Percentiles rank a stretch among this genome's conserved stretches.
Conservation (phyloP, 2,113 vertebrate genomes). For the Saimiri boliviensis region DNA sequence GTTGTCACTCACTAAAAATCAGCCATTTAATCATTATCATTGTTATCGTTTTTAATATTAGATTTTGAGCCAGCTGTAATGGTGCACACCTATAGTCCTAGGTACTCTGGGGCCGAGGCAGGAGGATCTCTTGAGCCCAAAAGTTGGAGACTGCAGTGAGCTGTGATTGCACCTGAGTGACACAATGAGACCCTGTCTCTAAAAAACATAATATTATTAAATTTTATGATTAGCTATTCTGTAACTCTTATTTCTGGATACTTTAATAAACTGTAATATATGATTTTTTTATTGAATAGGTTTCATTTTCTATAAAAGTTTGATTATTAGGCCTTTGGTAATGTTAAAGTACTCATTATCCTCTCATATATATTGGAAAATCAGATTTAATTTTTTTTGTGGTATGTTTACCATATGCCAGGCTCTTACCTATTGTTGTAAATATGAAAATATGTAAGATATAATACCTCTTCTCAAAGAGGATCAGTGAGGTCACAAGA, state of each 20-base stretch:
- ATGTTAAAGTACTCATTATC: constrained; percentile 16
- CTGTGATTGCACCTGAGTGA: neutral
- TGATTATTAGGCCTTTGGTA: neutral
- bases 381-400: neutral
- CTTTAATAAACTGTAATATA: neutral
- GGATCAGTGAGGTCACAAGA: neutral
- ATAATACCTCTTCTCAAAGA: neutral
- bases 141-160: neutral
- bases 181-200: neutral
- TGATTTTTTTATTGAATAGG: neutral
- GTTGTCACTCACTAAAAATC: constrained; percentile 6
- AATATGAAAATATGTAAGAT: neutral
- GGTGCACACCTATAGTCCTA: neutral
- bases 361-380: constrained; percentile 2
- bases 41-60: neutral
- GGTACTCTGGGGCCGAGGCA: neutral
- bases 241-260: neutral
- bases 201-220: no score
- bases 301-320: constrained; percentile 44
- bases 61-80: neutral
- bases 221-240: neutral
- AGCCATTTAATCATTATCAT: neutral
- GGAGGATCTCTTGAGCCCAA: neutral
- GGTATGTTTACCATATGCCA: neutral
- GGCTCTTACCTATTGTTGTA: neutral